These are phyloP conservation scores for Lacanobia oleracea DNA, from an alignment of 2,888 invertebrate genomes.

Conservation along the genomic window DNA sequence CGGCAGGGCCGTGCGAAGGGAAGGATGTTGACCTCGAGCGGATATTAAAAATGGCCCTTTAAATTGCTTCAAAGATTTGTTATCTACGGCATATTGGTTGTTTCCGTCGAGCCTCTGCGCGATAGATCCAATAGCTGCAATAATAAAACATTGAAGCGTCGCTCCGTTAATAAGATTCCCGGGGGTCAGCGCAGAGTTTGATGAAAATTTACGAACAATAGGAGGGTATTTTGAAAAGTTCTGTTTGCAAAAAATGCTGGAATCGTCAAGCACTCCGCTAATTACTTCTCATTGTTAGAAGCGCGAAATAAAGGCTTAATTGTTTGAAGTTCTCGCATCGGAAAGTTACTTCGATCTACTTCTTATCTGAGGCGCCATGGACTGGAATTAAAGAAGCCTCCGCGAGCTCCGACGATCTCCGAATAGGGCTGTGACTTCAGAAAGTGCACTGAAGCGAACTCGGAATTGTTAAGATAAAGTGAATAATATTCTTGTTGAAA, in stretches of 20 bases:
- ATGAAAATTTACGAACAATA: constrained; percentile 79
- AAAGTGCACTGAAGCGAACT: constrained; percentile 52
- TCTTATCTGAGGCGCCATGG: constrained; percentile 71
- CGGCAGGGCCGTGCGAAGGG: constrained; percentile 78
- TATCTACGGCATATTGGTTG: constrained; percentile 82
- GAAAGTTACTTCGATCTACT: constrained; percentile 74
- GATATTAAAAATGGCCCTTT: constrained; percentile 87
- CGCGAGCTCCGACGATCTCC: constrained; percentile 40
- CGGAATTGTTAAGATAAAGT: constrained; percentile 46
- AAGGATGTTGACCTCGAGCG: constrained; percentile 85
- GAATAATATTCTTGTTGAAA: constrained; percentile 45
- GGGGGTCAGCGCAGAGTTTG: constrained; percentile 72
- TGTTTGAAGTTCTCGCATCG: constrained; percentile 82
- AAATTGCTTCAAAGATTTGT: constrained; percentile 84
- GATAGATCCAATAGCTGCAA: constrained; percentile 71
- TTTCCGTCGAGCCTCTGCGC: constrained; percentile 78
- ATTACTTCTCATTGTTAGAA: constrained; percentile 85
- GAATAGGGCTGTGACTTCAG: constrained; percentile 48
- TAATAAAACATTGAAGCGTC: constrained; percentile 64
- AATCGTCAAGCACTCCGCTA: constrained; percentile 78
- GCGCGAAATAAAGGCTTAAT: constrained; percentile 84
- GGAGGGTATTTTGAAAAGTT: constrained; percentile 73
- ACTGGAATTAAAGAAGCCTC: constrained; percentile 72
- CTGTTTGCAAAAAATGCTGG: constrained; percentile 74
- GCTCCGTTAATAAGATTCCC: constrained; percentile 79